Conservation (phyloP, 1,140 invertebrate species). For the Solenopsis invicta region DNA sequence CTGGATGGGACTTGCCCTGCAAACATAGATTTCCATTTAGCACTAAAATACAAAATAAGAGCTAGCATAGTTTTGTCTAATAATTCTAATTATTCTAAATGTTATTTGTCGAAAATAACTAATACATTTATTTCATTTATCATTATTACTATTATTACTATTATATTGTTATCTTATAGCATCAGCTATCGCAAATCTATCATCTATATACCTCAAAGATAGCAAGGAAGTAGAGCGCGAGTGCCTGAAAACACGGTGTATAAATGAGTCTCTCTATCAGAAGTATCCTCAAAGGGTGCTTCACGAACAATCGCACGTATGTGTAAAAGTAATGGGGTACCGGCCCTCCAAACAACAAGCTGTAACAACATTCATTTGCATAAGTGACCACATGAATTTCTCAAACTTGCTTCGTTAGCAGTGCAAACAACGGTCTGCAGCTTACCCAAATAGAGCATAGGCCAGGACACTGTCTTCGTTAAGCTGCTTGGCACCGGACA, state of each 20-base stretch:
- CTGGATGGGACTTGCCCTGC: slow-evolving; percentile 89
- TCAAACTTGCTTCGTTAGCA: slow-evolving; percentile 27
- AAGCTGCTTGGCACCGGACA: slow-evolving; percentile 88
- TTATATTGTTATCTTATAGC: background rate
- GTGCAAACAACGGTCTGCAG: slow-evolving; percentile 10
- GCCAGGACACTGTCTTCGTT: slow-evolving; percentile 90
- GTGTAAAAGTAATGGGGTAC: slow-evolving; percentile 92
- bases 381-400: slow-evolving; percentile 26
- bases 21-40: slow-evolving; percentile 43
- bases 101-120: background rate
- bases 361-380: slow-evolving; percentile 79
- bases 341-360: slow-evolving; percentile 91
- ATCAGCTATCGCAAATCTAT: slow-evolving; percentile 1
- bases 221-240: slow-evolving; percentile 90
- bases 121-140: background rate
- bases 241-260: slow-evolving; percentile 90
- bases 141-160: background rate
- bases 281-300: slow-evolving; percentile 87
- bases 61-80: background rate
- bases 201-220: slow-evolving; percentile 88
- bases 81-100: background rate
- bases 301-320: slow-evolving; percentile 85
- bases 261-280: slow-evolving; percentile 90
- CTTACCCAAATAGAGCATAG: slow-evolving; percentile 91
- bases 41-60: slow-evolving; percentile 6